A percentile compares a stretch with the other conserved stretches of the same genome.
Conservation (phyloP, 2,888 invertebrate species). For the Charanyca ferruginea region DNA sequence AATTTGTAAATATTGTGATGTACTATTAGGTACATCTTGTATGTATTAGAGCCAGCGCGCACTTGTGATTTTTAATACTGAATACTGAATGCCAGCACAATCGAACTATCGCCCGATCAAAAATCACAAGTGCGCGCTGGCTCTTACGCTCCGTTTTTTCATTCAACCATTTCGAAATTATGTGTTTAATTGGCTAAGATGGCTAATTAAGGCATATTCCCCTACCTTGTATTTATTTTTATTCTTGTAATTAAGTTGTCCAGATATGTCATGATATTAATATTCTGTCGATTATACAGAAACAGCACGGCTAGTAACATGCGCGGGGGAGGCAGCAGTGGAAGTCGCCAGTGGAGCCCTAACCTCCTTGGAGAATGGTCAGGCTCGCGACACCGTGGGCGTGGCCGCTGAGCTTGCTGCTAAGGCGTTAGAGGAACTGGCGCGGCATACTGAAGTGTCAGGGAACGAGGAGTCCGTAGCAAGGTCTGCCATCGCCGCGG, state of each 20-base stretch:
- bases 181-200: no score
- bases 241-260: no score
- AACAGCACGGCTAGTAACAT: constrained; percentile 71
- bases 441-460: constrained; percentile 76
- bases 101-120: no score
- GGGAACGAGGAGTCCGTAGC: constrained; percentile 83
- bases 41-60: no score
- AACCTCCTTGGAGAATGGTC: constrained; percentile 76
- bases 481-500: constrained; percentile 78
- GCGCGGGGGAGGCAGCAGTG: constrained; percentile 80
- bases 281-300: constrained; percentile 57
- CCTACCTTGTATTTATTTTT: no score
- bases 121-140: no score
- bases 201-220: no score
- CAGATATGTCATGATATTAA: background rate
- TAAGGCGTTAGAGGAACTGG: constrained; percentile 78
- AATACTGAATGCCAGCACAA: no score
- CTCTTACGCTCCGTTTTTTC: background rate
- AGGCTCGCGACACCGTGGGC: constrained; percentile 75
- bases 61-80: no score
- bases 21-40: background rate
- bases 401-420: constrained; percentile 79
- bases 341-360: constrained; percentile 80
- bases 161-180: background rate
- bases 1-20: constrained; percentile 11